A percentile compares a stretch with the other conserved stretches of the same genome.
phyloP scores from a whole-genome alignment of 2,888 invertebrate genomes.

The Zygaena filipendulae region DNA sequence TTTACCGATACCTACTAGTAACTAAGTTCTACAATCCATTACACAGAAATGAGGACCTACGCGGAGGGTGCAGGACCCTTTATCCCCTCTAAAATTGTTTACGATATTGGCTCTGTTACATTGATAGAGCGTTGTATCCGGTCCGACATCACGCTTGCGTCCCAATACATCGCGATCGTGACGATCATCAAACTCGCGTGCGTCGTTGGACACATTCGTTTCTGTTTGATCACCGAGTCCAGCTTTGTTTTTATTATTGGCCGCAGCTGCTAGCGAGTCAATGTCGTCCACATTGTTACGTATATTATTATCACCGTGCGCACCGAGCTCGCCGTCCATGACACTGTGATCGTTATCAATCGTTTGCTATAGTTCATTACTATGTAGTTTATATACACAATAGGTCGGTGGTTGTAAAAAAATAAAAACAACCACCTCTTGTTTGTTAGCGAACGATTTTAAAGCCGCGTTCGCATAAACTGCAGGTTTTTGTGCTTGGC shows the following conservation, averaged over 20 bases:
- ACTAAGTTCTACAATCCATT: conserved; percentile 20
- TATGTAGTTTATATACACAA: conserved; percentile 22
- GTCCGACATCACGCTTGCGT: conserved; percentile 18
- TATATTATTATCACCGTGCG: conserved; percentile 25
- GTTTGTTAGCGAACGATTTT: conserved; percentile 9
- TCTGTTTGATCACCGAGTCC: conserved; percentile 16
- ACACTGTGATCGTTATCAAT: conserved; percentile 27
- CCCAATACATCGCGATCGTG: conserved; percentile 24
- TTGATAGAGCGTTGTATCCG: conserved; percentile 16
- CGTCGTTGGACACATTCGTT: conserved; percentile 16
- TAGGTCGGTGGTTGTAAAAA: conserved; percentile 14
- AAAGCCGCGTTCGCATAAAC: conserved; percentile 31
- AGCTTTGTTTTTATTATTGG: conserved; percentile 24
- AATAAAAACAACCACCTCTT: conserved; percentile 17
- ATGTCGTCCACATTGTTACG: too few species aligned
- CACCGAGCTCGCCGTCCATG: conserved; percentile 25
- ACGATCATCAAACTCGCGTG: conserved; percentile 20
- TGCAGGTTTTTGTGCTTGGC: conserved; percentile 47
- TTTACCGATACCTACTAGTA: too few species aligned
- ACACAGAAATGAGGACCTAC: conserved; percentile 26
- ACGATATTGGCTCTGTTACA: conserved; percentile 13
- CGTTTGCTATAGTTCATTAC: conserved; percentile 15
- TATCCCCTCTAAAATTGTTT: conserved; percentile 12
- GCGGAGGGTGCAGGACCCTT: conserved; percentile 24
- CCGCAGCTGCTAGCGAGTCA: conserved; percentile 22